These are phyloP conservation scores for Brachyopa scutellaris DNA, from an alignment of 2,888 invertebrate genomes.

Conservation along the genomic window DNA sequence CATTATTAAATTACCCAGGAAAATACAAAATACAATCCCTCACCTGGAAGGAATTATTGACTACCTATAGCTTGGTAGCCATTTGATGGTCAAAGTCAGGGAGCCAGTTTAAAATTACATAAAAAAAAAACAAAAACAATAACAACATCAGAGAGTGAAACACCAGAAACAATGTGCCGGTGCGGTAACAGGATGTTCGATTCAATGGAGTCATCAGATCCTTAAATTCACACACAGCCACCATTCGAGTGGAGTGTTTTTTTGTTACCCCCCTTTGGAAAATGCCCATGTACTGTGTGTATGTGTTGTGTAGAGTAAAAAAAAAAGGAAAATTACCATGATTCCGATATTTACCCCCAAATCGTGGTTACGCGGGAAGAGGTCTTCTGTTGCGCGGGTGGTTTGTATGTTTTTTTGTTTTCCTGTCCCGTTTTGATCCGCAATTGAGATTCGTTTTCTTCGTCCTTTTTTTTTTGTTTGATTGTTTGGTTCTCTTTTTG, in stretches of 20 bases:
- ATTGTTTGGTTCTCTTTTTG: conserved; percentile 34
- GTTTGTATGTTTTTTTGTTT: conserved; percentile 24
- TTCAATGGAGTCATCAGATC: conserved; percentile 72
- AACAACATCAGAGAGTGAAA: conserved; percentile 7
- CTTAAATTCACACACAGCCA: conserved; percentile 65
- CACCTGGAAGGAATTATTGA: conserved; percentile 64
- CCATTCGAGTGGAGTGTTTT: conserved; percentile 4
- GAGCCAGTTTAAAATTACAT: conserved; percentile 63
- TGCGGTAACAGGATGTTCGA: conserved; percentile 69
- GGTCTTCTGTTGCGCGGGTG: conserved; percentile 45
- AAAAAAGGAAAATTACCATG: conserved; percentile 10
- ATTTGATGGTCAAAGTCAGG: conserved; percentile 69
- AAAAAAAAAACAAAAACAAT: conserved; percentile 11
- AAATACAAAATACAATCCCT: conserved; percentile 43
- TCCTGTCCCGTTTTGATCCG: conserved; percentile 46
- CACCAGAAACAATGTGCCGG: conserved; percentile 39
- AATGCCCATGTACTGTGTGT: conserved; percentile 4
- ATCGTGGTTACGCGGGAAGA: conserved; percentile 60
- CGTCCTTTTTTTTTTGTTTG: conserved; percentile 7
- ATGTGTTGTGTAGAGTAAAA: neutral
- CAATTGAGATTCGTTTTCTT: conserved; percentile 48
- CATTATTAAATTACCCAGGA: conserved; percentile 66
- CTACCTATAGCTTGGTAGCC: conserved; percentile 54
- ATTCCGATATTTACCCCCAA: conserved; percentile 67
- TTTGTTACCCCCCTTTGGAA: neutral